phyloP scores from a whole-genome alignment of 2,797 vertebrate genomes.

The Nannoperca australis region DNA sequence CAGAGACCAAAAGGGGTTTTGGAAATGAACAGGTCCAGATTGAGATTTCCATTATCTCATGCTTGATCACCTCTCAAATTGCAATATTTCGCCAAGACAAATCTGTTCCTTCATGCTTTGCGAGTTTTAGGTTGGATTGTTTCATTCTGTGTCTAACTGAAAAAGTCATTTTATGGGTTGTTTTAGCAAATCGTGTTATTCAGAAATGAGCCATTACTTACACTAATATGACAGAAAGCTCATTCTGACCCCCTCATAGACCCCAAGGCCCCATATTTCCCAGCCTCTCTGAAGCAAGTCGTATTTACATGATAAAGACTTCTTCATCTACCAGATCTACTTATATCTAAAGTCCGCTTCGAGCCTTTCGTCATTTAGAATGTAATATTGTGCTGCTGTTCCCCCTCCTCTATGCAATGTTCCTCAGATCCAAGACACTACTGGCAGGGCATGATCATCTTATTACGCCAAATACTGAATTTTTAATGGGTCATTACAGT shows the following conservation, averaged over 20 bases:
- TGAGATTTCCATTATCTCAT: conserved; percentile 74
- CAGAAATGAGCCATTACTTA: conserved; percentile 73
- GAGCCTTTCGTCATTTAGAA: conserved; percentile 59
- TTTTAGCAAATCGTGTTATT: conserved; percentile 72
- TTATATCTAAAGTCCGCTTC: conserved; percentile 51
- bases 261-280: conserved; percentile 65
- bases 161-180: conserved; percentile 72
- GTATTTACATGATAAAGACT: conserved; percentile 77
- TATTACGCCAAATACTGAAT: conserved; percentile 77
- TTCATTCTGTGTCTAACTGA: conserved; percentile 55
- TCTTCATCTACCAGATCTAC: conserved; percentile 61
- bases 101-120: conserved; percentile 75
- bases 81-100: conserved; percentile 70
- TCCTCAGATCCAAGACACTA: conserved; percentile 60
- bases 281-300: conserved; percentile 56
- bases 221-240: conserved; percentile 72
- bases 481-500: conserved; percentile 76
- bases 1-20: conserved; percentile 38
- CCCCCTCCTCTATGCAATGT: conserved; percentile 11
- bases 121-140: conserved; percentile 62
- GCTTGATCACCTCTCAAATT: conserved; percentile 78
- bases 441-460: conserved; percentile 68
- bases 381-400: conserved; percentile 47
- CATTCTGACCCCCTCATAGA: conserved; percentile 49
- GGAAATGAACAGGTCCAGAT: conserved; percentile 73